phyloP scores from a whole-genome alignment of 2,797 vertebrate genomes.

The Balearica regulorum region DNA sequence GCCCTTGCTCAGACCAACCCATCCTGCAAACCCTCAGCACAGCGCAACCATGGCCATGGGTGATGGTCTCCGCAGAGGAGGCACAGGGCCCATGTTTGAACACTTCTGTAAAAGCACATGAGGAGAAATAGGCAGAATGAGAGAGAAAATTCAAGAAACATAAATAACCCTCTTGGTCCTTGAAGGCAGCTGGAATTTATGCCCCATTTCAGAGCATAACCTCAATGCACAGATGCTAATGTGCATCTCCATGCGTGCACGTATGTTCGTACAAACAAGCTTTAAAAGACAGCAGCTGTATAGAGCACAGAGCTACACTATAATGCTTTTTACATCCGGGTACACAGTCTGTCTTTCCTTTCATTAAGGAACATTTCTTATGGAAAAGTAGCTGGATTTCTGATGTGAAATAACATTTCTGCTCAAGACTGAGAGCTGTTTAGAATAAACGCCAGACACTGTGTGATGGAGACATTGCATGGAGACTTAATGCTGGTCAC shows the following conservation, averaged over 20 bases:
- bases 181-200: background rate
- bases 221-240: background rate
- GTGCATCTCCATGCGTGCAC: background rate
- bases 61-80: accelerated
- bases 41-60: accelerated
- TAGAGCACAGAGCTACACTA: background rate
- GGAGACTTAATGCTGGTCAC: slow-evolving; percentile 65
- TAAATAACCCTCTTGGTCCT: background rate
- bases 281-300: background rate
- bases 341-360: background rate
- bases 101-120: accelerated
- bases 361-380: slow-evolving; percentile 22
- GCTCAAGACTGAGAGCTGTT: slow-evolving; percentile 42
- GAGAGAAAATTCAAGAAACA: background rate
- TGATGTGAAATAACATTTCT: slow-evolving; percentile 24
- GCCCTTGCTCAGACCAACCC: accelerated
- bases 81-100: background rate
- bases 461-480: slow-evolving; percentile 52
- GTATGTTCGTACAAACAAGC: background rate
- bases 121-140: background rate
- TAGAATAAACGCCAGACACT: slow-evolving; percentile 54
- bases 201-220: background rate
- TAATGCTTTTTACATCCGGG: background rate
- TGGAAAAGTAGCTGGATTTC: slow-evolving; percentile 24
- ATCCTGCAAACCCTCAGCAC: background rate